Conservation (phyloP, 2,888 invertebrate species). For the Malthinus seriepunctatus region DNA sequence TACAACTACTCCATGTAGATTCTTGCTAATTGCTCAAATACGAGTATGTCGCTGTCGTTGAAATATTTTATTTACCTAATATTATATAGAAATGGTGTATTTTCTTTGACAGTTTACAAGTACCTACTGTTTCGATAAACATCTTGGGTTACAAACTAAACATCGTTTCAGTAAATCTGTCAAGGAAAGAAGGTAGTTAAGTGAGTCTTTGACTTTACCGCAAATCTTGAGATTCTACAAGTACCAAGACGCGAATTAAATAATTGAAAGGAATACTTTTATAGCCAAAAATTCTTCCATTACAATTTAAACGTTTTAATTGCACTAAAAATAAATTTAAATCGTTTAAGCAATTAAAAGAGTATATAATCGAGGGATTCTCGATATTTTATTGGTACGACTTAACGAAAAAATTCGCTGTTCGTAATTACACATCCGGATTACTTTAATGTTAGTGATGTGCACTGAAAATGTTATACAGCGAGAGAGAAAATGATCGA, state of each 20-base stretch:
- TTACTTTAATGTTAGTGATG: too few relatives aligned
- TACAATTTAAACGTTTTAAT: not conserved
- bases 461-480: too few relatives aligned
- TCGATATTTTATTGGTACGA: too few relatives aligned
- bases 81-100: conserved; percentile 4
- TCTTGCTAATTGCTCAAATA: too few relatives aligned
- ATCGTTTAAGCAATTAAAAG: too few relatives aligned
- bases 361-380: too few relatives aligned
- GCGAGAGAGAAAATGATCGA: too few relatives aligned
- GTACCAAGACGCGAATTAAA: conserved; percentile 4
- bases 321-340: not conserved
- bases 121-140: conserved; percentile 23
- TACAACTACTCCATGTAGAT: too few relatives aligned
- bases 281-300: not conserved
- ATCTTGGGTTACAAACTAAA: conserved; percentile 26
- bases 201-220: conserved; percentile 22
- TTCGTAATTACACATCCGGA: too few relatives aligned
- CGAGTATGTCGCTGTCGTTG: too few relatives aligned
- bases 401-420: too few relatives aligned
- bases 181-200: conserved; percentile 12
- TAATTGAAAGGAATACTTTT: conserved; percentile 3
- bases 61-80: not conserved
- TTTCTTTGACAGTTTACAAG: conserved; percentile 20
- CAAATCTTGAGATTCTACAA: conserved; percentile 9
- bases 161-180: conserved; percentile 26